Base-by-base conservation (phyloP, 1,140 invertebrate species). In the Drusus annulatus region DNA sequence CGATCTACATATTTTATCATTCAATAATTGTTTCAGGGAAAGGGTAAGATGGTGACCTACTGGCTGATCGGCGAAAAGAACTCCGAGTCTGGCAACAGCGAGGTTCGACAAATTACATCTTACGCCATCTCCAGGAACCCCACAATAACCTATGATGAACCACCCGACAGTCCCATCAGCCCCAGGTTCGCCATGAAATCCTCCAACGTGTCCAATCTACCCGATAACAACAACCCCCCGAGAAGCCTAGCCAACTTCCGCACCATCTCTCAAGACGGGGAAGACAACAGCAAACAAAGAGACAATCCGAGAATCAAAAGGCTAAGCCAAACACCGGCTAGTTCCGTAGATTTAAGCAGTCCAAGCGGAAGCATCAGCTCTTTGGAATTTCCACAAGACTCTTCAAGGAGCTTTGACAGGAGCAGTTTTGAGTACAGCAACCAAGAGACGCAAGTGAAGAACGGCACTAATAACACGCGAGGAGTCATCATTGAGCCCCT, bases 11-110 rank as follows among this genome's bases (percentile, higher is more conserved):
- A n/a, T n/a, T n/a, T n/a, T n/a, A n/a, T n/a, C n/a, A n/a, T n/a
- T n/a, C n/a, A n/a, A n/a, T n/a, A n/a, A n/a, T 68, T 15, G 82
- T 90, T 88, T 76, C 86, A 96, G 94, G 96, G 96, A 13, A 98
- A 97, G 91, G 96, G 96, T 58, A 93, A 92, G 86, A 93, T 97
- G 91, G 93, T 94, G 73, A 98, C 97, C 3, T 98, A 97, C 87
- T 98, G 97, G 97, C 89, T 98, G 25, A 91, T 93, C 58, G 96
- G 96, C 13, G 94, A 96, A 85, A 87, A 87, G 17, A 51, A 71
- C 23, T 45, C 71, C 8, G 74, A 69, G 0, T 71, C 76, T 31
- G 10, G 23, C 3, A 62, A 8, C n/a, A 65, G 79, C 4, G 79
- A 77, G 21, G n/a, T 36, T 36, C 25, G 31, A 3, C 25, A 83